These are phyloP conservation scores for Argyra leucocephala DNA, from an alignment of 2,888 invertebrate genomes.

Conservation along the genomic window DNA sequence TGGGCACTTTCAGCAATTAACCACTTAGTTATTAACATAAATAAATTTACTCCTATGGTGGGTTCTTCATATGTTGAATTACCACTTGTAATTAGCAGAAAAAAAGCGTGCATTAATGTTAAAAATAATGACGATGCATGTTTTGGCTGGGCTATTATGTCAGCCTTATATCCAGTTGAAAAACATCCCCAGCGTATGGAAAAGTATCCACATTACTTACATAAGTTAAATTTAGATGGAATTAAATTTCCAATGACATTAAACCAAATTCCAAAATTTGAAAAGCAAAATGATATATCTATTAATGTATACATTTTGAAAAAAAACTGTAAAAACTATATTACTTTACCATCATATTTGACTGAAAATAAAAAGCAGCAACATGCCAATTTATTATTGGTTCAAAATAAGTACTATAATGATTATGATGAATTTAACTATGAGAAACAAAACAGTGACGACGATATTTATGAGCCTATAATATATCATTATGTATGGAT, in stretches of 20 bases:
- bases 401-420: slow-evolving; percentile 8
- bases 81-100: slow-evolving; percentile 21
- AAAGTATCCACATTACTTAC: slow-evolving; percentile 18
- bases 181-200: slow-evolving; percentile 18
- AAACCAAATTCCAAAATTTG: slow-evolving; percentile 23
- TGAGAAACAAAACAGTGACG: no score
- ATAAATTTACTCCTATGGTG: slow-evolving; percentile 19
- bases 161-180: slow-evolving; percentile 24
- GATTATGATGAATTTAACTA: not conserved
- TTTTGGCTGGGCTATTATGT: slow-evolving; percentile 27
- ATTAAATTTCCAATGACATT: slow-evolving; percentile 25
- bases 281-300: slow-evolving; percentile 22
- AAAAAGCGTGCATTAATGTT: slow-evolving; percentile 27
- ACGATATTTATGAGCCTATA: no score
- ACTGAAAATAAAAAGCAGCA: slow-evolving; percentile 7
- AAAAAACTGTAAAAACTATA: not conserved
- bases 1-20: slow-evolving; percentile 15
- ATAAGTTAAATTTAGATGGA: slow-evolving; percentile 21
- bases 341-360: not conserved
- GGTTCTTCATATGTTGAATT: slow-evolving; percentile 13
- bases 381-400: slow-evolving; percentile 13
- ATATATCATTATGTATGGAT: slow-evolving; percentile 12
- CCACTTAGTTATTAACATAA: slow-evolving; percentile 14
- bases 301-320: slow-evolving; percentile 10
- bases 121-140: slow-evolving; percentile 27